Evolutionary conservation across 2,888 invertebrate species (phyloP), one percentile per base, ranked within the genome.

Genomic region (Protonemura montana): DNA sequence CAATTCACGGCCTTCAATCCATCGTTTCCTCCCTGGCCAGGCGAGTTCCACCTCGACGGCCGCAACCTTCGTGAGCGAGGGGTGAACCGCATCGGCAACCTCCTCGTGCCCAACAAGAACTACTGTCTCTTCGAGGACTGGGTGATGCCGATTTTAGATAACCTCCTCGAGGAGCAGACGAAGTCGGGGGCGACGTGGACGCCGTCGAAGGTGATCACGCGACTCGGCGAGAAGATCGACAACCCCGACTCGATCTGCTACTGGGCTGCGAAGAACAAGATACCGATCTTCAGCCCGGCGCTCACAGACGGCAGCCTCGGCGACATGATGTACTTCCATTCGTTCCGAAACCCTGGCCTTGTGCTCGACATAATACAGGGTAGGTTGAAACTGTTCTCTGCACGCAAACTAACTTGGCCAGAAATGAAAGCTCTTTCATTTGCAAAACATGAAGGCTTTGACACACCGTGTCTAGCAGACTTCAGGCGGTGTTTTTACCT

Each of bases 301-400:
- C 92, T 99, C 87, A 99, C 99, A 0, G 99, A 99, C 92, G 99
- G 99, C 0, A 98, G 98, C 89, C 92, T 97, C 87, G 98, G 99
- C 0, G 99, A 99, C 91, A 99, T 99, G 99, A 97, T 99, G 94
- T 99, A 98, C 91, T 98, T 99, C 90, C 99, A 99, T 92, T 98
- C 98, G 0, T 98, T 95, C 90, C 96, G 95, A 89, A 96, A 96
- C 90, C 98, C 99, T 0, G 99, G 99, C 0, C 93, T 99, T 7
- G 93, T 98, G 35, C 92, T 99, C 83, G 99, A 99, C 91, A 98
- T 99, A 90, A 93, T 98, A 28, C 96, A 97, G 90, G 95, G 95
- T 95, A 90, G 87, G 86, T 77, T 27, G 6, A n/a, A n/a, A n/a
- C n/a, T n/a, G n/a, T n/a, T n/a, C n/a, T n/a, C n/a, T n/a, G n/a